Evolutionary conservation across 2,797 vertebrate genomes (phyloP).

Genomic region (Trachurus trachurus): DNA sequence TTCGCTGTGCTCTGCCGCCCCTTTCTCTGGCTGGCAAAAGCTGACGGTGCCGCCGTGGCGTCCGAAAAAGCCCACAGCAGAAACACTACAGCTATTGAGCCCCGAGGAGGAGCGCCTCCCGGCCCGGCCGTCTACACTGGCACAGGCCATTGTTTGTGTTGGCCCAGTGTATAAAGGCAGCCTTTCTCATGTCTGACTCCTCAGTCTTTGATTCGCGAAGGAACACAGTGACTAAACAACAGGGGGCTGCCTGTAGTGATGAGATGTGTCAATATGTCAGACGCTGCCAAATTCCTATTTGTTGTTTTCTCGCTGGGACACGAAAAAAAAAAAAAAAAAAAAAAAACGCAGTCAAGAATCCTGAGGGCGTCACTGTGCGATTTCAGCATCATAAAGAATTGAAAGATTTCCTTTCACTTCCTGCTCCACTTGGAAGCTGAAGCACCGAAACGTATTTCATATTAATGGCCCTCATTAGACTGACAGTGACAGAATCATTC

Average conservation of each 20-base stretch:
- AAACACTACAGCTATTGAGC: constrained; percentile 75
- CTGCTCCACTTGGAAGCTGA: constrained; percentile 47
- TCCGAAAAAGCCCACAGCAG: constrained; percentile 35
- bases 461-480: constrained; percentile 70
- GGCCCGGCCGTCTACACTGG: constrained; percentile 60
- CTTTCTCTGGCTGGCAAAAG: constrained; percentile 32
- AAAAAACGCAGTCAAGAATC: not conserved
- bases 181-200: constrained; percentile 63
- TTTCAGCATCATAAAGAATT: constrained; percentile 18
- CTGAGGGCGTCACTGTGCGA: not conserved
- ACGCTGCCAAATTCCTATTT: constrained; percentile 14
- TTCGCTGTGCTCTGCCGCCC: constrained; percentile 35
- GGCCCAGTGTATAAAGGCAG: constrained; percentile 70
- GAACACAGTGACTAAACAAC: constrained; percentile 40
- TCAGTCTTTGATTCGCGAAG: constrained; percentile 51
- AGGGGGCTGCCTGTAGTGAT: constrained; percentile 19
- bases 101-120: constrained; percentile 50
- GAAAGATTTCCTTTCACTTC: constrained; percentile 26
- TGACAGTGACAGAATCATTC: constrained; percentile 60
- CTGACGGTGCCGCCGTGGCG: constrained; percentile 52
- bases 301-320: constrained; percentile 18
- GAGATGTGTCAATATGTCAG: constrained; percentile 43
- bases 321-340: not conserved
- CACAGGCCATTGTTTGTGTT: constrained; percentile 76
- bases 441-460: constrained; percentile 55